Base-by-base conservation (phyloP, 2,797 vertebrate genomes). In the Sebastes hopkinsi region DNA sequence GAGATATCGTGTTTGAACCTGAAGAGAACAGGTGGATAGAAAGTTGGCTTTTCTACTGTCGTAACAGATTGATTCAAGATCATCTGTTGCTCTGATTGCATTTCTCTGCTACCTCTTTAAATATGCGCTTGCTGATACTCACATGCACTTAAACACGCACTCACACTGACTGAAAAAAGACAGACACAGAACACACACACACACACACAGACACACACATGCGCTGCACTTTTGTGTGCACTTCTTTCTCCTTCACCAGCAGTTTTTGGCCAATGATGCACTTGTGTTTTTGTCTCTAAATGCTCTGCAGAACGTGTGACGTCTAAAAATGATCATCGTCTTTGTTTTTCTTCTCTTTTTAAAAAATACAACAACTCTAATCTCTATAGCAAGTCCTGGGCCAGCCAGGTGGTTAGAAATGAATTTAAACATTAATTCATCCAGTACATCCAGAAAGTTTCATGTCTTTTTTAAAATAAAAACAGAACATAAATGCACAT, bases 231-330 rank as follows among this genome's bases (percentile, higher is more conserved):
- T 80, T 62, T 8, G 72, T 82, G 91, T 92, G 91, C 87, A 94
- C 92, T 86, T 90, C 87, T 92, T 65, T 90, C 75, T 92, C 89
- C 86, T 81, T 92, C 93, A 96, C 94, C 95, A 95, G 94, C 95
- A 95, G 89, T 91, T 77, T 90, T 90, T 94, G 93, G 93, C 93
- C 93, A 95, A 92, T 92, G 90, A 94, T 93, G 92, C 91, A 91
- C 92, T 93, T 89, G 88, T 92, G 82, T 90, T 88, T 92, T 87
- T 88, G 75, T 91, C 86, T 87, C 32, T 78, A 67, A 88, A 89
- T 85, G 84, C 88, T 91, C 88, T 88, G 88, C 87, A 83, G 79
- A 88, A 85, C 12, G 36, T 71, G 77, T 82, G 75, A 87, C 72
- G 67, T 93, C 75, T 59, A 52, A 72, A 77, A 87, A 61, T 89